phyloP scores from a whole-genome alignment of 2,113 vertebrate genomes.

The Rhinogobius similis region DNA sequence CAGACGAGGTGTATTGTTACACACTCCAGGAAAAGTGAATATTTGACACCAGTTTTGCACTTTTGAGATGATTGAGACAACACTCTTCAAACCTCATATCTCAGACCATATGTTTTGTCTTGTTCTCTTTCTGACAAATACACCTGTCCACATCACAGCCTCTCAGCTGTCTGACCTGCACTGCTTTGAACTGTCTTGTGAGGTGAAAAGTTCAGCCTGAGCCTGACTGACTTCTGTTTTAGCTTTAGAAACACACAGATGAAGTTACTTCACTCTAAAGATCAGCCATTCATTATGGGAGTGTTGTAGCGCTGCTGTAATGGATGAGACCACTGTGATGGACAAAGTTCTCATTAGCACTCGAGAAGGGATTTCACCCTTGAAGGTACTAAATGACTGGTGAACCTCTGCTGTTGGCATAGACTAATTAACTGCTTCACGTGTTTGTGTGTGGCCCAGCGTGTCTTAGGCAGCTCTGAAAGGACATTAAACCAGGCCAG shows the following conservation, averaged over 20 bases:
- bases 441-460: constrained; percentile 59
- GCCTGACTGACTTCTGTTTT: constrained; percentile 5
- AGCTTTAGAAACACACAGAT: background rate
- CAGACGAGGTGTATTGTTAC: too few relatives aligned
- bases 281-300: constrained; percentile 15
- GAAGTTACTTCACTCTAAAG: background rate
- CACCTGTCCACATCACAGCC: constrained; percentile 33
- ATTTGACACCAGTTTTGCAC: constrained; percentile 6
- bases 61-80: background rate
- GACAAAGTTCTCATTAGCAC: constrained; percentile 55
- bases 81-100: constrained; percentile 1
- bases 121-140: constrained; percentile 19
- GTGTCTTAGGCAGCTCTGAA: constrained; percentile 61
- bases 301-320: constrained; percentile 21
- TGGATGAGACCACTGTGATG: constrained; percentile 44
- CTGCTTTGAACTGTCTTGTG: constrained; percentile 25
- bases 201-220: constrained; percentile 23
- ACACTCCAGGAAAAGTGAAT: background rate
- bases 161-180: constrained; percentile 49
- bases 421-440: constrained; percentile 68
- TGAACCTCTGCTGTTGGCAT: constrained; percentile 54
- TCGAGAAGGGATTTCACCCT: constrained; percentile 50
- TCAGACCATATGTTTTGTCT: constrained; percentile 31
- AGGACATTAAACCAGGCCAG: constrained; percentile 68
- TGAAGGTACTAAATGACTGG: constrained; percentile 57